Base-by-base conservation (phyloP, 2,113 vertebrate species). In the Diadophis punctatus region DNA sequence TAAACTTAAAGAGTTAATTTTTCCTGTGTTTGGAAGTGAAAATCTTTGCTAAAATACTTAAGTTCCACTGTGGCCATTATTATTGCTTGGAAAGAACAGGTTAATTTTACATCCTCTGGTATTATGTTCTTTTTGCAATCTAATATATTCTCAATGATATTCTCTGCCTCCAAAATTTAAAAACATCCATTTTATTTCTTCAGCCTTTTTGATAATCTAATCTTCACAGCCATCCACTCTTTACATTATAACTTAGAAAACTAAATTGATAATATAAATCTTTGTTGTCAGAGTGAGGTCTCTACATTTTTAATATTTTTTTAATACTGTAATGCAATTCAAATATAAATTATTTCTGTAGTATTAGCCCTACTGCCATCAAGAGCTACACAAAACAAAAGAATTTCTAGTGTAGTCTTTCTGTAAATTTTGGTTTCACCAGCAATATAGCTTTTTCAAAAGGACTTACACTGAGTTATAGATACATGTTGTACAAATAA, bases 401-500 rank as follows among this genome's bases (percentile, higher is more conserved):
- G 16, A 80, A 80, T 80, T 43, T 80, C 34, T 80, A 80, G 18
- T 80, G 34, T 9, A 80, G 18, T 89, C 94, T 92, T 58, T 90
- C 30, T 94, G 27, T 39, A 80, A 22, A 80, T 80, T 22, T 39
- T 74, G 22, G 14, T 58, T 96, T 43, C 93, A 27, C 95, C 91
- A 87, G 94, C 46, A 1, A 11, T 80, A 63, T 58, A 48, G 91
- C 46, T 87, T 95, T 48, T 39, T 16, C 46, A 27, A 46, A 60
- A 88, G 93, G 94, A 14, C 49, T n/a, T 34, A 91, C 88, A 20
- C 10, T n/a, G 6, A 90, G 63, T 51, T 93, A 46, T 43, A 46
- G 58, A 16, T 12, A 89, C 93, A 20, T 86, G 9, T 34, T 89
- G 63, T 89, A n/a, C 95, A 95, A 96, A 94, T 88, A 68, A 87